phyloP scores from a whole-genome alignment of 2,113 vertebrate genomes.

The Psittacula cyanocephala region DNA sequence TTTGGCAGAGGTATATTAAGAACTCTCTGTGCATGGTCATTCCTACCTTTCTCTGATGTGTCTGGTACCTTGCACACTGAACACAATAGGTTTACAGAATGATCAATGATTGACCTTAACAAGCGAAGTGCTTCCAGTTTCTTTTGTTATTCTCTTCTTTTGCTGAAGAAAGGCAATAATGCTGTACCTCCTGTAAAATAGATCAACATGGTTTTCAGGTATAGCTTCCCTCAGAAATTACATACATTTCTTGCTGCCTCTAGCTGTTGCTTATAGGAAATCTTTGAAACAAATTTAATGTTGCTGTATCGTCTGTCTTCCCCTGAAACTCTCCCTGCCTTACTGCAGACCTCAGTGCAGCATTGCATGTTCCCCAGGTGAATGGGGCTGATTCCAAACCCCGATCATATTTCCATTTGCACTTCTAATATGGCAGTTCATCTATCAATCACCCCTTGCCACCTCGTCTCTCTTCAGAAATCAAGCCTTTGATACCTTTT shows the following conservation, averaged over 20 bases:
- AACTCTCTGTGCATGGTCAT: neutral
- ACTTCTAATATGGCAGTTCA: conserved; percentile 28
- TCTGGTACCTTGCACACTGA: neutral
- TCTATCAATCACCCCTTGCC: conserved; percentile 2
- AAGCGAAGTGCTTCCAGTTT: neutral
- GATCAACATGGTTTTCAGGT: neutral
- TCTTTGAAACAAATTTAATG: neutral
- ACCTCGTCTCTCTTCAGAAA: conserved; percentile 25
- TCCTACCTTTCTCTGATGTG: neutral
- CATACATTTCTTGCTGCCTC: neutral
- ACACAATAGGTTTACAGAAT: neutral
- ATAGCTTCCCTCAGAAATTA: neutral
- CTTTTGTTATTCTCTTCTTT: neutral
- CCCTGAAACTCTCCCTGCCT: neutral
- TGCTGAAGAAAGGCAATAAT: neutral
- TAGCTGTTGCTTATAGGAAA: neutral
- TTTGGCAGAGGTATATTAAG: neutral
- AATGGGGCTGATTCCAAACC: neutral
- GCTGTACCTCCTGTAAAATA: neutral
- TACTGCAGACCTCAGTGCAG: neutral
- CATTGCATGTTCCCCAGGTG: neutral
- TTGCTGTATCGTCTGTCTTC: neutral
- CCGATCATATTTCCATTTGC: conserved; percentile 28
- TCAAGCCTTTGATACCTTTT: conserved; percentile 31
- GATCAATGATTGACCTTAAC: neutral